Conservation (phyloP, 2,113 vertebrate species). For the Murina feae region DNA sequence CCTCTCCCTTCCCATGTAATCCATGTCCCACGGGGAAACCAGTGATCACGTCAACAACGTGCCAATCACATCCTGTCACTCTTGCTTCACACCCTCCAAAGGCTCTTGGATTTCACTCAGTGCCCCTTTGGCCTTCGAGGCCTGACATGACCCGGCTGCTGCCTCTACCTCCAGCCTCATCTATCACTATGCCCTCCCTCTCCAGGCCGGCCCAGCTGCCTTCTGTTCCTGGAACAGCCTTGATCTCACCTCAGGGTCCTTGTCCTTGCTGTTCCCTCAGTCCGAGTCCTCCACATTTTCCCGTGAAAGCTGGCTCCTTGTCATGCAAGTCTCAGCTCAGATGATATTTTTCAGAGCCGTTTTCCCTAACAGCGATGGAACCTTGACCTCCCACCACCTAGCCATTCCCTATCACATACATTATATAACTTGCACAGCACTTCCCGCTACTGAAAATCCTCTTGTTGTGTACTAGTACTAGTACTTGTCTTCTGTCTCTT, state of each 20-base stretch:
- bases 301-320: too few relatives aligned
- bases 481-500: background rate
- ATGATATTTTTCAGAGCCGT: background rate
- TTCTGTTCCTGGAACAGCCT: background rate
- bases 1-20: fast-evolving
- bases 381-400: background rate
- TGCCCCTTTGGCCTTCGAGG: background rate
- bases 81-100: background rate
- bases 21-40: background rate
- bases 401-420: background rate
- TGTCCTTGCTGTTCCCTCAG: background rate
- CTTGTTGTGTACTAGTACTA: too few relatives aligned
- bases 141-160: too few relatives aligned
- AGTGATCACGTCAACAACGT: fast-evolving
- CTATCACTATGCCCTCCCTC: background rate
- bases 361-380: background rate
- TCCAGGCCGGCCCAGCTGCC: background rate
- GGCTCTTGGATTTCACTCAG: background rate
- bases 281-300: background rate
- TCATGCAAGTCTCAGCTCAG: background rate
- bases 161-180: background rate
- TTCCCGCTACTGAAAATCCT: background rate
- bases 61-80: background rate
- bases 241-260: too few relatives aligned
- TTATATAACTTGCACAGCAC: background rate